Evolutionary conservation across 2,888 invertebrate species (phyloP), one percentile per base, ranked within the genome.

Genomic region (Melangyna quadrimaculata): DNA sequence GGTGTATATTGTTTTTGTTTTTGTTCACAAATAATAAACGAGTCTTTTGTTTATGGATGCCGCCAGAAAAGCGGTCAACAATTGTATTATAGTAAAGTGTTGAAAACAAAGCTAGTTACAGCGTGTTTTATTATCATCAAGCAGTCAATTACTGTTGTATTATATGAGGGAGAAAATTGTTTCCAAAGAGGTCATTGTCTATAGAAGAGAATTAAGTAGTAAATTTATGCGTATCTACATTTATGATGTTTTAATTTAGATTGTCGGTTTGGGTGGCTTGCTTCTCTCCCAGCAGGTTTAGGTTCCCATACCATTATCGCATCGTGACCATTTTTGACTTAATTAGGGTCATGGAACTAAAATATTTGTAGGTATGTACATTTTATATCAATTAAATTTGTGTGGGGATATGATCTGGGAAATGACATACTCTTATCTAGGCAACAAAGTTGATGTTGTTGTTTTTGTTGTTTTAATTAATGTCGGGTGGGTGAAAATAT

Each of bases 101-200:
- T 43, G 17, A 17, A 63, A 43, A 27, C 19, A 63, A 17, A 17
- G 63, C 43, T 63, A 43, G 27, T 63, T 17, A 61, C 24, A 61
- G 14, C 45, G 27, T 43, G n/a, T n/a, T n/a, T 43, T 29, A 29
- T 24, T 2, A 43, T n/a, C n/a, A 5, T n/a, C n/a, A 40, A 2
- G 0, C 29, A 17, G 27, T 19, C 43, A 63, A 27, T 40, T 43
- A 59, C 14, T 12, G n/a, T 22, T 12, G n/a, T 22, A 5, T 29
- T 12, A 8, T 22, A 24, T 27, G 63, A 12, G 43, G n/a, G 24
- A 29, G 17, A 27, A 6, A 9, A 43, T 40, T 37, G 32, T 63
- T 80, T 37, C 71, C 78, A 82, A 72, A 72, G 69, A 51, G 78
- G 69, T 73, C 78, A 78, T 83, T 83, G 73, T 73, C 72, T 67